phyloP scores from a whole-genome alignment of 1,140 invertebrate genomes.

The Scaptomyza graminum region DNA sequence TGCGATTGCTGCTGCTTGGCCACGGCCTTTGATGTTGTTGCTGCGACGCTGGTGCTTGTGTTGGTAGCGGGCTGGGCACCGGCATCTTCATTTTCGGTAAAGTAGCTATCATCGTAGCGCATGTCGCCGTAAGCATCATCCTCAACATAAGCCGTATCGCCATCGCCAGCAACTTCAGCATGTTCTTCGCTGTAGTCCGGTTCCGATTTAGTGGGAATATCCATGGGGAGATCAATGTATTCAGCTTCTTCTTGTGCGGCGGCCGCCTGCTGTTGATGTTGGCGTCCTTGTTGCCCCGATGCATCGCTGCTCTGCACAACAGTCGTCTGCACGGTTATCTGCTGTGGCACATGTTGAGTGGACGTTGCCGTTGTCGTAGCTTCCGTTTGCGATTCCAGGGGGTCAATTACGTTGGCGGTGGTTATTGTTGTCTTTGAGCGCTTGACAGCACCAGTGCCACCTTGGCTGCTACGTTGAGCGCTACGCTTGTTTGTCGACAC shows the following conservation, averaged over 20 bases:
- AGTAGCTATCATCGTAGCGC: slow-evolving; percentile 83
- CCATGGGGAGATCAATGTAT: slow-evolving; percentile 82
- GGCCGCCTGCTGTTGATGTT: slow-evolving; percentile 53
- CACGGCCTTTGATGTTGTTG: slow-evolving; percentile 79
- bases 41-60: slow-evolving; percentile 53
- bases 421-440: slow-evolving; percentile 54
- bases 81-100: slow-evolving; percentile 82
- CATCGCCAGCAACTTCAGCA: slow-evolving; percentile 78
- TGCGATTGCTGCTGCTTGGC: slow-evolving; percentile 69
- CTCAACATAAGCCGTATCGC: slow-evolving; percentile 80
- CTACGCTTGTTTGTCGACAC: slow-evolving; percentile 75
- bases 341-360: slow-evolving; percentile 56
- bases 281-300: slow-evolving; percentile 45
- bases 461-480: slow-evolving; percentile 64
- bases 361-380: slow-evolving; percentile 54
- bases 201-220: slow-evolving; percentile 83
- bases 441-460: slow-evolving; percentile 52
- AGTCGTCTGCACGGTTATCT: slow-evolving; percentile 79
- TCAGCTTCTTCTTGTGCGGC: slow-evolving; percentile 64
- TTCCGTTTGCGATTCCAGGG: slow-evolving; percentile 53
- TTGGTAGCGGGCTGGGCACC: slow-evolving; percentile 57
- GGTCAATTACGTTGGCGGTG: slow-evolving; percentile 58
- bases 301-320: slow-evolving; percentile 53
- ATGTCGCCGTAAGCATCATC: slow-evolving; percentile 83
- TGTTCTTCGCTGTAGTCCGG: slow-evolving; percentile 82